A percentile compares a stretch with the other conserved stretches of the same genome.
These are phyloP conservation scores for Anorthoa munda DNA, from an alignment of 2,888 invertebrate genomes.

Conservation along the genomic window DNA sequence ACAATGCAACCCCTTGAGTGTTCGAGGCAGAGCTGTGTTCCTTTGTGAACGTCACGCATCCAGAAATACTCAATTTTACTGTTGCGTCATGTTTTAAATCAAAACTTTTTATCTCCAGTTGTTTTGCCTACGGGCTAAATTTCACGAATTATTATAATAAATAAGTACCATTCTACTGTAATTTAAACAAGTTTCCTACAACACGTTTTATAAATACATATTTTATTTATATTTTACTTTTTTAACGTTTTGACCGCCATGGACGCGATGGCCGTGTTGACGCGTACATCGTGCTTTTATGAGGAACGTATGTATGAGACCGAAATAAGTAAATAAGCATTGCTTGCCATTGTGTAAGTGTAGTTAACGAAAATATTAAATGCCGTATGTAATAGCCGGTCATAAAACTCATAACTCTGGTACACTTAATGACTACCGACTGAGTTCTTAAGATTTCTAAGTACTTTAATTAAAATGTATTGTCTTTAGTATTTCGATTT, in stretches of 20 bases:
- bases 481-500: conserved; percentile 8
- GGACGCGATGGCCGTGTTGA: conserved; percentile 8
- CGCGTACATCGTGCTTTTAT: not conserved
- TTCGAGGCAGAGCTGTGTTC: not conserved
- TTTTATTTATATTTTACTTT: conserved; percentile 77
- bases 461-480: not conserved
- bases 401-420: not conserved
- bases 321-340: not conserved
- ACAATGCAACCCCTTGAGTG: not conserved
- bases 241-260: conserved; percentile 39
- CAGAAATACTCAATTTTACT: conserved; percentile 11
- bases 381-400: not conserved
- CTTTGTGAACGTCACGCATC: not conserved
- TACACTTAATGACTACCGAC: not conserved
- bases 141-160: conserved; percentile 45
- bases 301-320: not conserved
- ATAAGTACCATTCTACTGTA: conserved; percentile 46
- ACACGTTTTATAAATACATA: conserved; percentile 75
- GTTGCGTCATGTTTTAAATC: conserved; percentile 24
- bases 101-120: conserved; percentile 33
- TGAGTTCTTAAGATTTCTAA: not conserved
- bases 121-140: conserved; percentile 30
- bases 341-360: not conserved
- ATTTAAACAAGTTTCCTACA: conserved; percentile 56
- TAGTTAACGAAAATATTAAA: not conserved